phyloP scores from a whole-genome alignment of 2,797 vertebrate genomes.

The Rhynchonycteris naso region DNA sequence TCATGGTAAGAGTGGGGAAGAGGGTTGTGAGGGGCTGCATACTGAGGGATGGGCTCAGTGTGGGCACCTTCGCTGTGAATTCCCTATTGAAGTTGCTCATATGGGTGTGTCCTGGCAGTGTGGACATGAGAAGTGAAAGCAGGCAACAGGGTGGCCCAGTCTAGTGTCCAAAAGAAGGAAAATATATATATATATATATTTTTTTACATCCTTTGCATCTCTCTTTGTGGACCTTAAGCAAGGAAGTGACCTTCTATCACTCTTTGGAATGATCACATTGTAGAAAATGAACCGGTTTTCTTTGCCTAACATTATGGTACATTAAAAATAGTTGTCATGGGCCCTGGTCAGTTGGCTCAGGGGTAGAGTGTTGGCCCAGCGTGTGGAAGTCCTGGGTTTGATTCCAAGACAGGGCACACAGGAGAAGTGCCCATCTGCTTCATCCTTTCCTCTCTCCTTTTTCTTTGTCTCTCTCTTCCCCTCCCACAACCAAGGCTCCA shows the following conservation, averaged over 20 bases:
- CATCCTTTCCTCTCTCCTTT: too few species aligned
- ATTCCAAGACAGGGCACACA: too few species aligned
- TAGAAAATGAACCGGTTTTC: not conserved
- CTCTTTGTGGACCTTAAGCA: not conserved
- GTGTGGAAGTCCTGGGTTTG: too few species aligned
- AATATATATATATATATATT: too few species aligned
- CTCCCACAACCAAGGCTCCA: too few species aligned
- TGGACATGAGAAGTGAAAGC: not conserved
- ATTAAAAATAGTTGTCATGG: constrained; percentile 5
- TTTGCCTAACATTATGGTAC: not conserved
- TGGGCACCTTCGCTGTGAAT: not conserved
- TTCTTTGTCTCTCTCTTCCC: too few species aligned
- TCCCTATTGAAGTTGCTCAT: not conserved
- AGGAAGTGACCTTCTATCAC: not conserved
- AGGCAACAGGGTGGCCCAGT: not conserved
- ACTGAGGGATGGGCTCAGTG: not conserved
- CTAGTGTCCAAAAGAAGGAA: not conserved
- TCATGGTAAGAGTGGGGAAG: not conserved
- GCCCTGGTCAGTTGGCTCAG: too few species aligned
- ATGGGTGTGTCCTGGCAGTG: rapidly evolving
- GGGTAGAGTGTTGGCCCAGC: too few species aligned
- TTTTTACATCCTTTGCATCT: not conserved
- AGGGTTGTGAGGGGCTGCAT: not conserved
- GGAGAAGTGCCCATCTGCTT: too few species aligned
- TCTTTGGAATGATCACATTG: not conserved